phyloP scores from a whole-genome alignment of 2,888 invertebrate species.

The Fragum whitleyi region DNA sequence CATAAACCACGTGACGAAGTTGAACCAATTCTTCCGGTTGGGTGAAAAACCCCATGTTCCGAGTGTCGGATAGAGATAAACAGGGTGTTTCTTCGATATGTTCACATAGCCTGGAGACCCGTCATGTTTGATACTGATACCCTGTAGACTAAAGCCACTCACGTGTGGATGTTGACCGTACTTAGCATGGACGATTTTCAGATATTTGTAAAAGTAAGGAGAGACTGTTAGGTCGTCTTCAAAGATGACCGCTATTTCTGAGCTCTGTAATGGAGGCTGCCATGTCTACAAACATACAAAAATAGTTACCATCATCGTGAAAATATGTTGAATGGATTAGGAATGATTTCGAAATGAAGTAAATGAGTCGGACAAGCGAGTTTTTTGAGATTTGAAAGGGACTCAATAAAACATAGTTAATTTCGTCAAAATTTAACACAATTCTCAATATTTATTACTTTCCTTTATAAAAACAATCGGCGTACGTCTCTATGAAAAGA shows the following conservation, averaged over 20 bases:
- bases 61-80: slow-evolving; percentile 45
- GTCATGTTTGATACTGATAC: slow-evolving; percentile 37
- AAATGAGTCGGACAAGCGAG: too few species aligned
- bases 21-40: slow-evolving; percentile 38
- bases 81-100: slow-evolving; percentile 28
- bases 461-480: too few species aligned
- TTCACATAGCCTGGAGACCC: slow-evolving; percentile 11
- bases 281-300: slow-evolving; percentile 19
- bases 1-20: slow-evolving; percentile 30
- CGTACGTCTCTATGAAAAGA: too few species aligned
- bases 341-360: too few species aligned
- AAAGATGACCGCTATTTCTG: slow-evolving; percentile 51
- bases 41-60: slow-evolving; percentile 56
- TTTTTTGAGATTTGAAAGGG: too few species aligned
- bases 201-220: slow-evolving; percentile 51
- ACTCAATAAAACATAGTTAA: too few species aligned
- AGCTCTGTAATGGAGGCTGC: slow-evolving; percentile 17
- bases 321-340: too few species aligned
- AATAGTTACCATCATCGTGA: too few species aligned
- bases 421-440: too few species aligned
- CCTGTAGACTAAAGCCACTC: slow-evolving; percentile 49
- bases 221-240: slow-evolving; percentile 57
- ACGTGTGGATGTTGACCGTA: slow-evolving; percentile 29
- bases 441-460: too few species aligned
- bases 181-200: slow-evolving; percentile 44